Evolutionary conservation across 2,113 vertebrate genomes (phyloP), one percentile per base, ranked within the genome.

Genomic region (Chlorodrepanis virens): DNA sequence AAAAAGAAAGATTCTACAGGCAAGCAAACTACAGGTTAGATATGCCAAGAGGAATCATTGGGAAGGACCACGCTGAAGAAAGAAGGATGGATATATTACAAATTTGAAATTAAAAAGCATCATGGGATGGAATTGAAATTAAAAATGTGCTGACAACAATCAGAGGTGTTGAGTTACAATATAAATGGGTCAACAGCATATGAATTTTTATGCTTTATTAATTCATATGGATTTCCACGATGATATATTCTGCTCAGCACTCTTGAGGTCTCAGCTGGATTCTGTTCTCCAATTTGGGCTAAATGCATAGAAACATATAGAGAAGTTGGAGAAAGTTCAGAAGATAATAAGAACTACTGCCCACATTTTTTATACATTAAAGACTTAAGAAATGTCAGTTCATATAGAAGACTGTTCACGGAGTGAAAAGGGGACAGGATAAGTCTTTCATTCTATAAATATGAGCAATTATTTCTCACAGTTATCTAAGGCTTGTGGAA

Each of bases 21-120:
- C 29, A 54, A 31, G 11, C 53, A 33, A 54, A 54, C 53, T 20
- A 33, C 28, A 89, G 45, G 57, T 93, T 91, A 84, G 57, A 87
- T 45, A 91, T 68, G 23, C 29, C 45, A 87, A 69, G 20, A 31
- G 29, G 49, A 95, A 68, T 53, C 29, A 71, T 2, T 71, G 27
- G 25, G 18, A 89, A 87, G 37, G 57, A 25, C 44, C 16, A 87
- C 22, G 60, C 22, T 72, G 49, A 85, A 76, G 28, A 85, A 90
- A 84, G 25, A 21, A 79, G 50, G 40, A 42, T 83, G 31, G 31
- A 35, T 90, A 71, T 56, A 72, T n/a, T 22, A 45, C 6, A 69
- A n/a, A 53, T 79, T 64, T 68, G 22, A 93, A 85, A 91, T 93
- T 93, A 40, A 83, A 79, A 92, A 88, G 37, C 57, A 90, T 28